Base-by-base conservation (phyloP, 1,140 invertebrate genomes). In the Proales similis region DNA sequence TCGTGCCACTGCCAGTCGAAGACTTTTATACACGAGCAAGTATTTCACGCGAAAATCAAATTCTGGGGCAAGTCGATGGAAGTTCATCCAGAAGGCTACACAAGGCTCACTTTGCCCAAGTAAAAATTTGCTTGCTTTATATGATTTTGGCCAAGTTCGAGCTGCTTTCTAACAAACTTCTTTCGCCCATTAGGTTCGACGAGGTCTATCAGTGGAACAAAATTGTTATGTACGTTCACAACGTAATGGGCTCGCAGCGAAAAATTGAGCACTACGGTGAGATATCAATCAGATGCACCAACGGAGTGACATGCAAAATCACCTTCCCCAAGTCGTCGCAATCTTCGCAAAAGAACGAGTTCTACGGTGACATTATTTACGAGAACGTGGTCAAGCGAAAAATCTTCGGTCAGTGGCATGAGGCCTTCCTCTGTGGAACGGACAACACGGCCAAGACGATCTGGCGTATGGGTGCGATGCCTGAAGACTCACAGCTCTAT, bases 251-350 rank as follows among this genome's bases (percentile, higher is more conserved):
- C 36, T 68, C 70, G 17, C 84, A 86, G 70, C 76, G 86, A 32
- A 88, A 85, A 84, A 86, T 88, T 33, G 86, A 89, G 72, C 84
- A 87, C 71, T 88, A 88, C 72, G 87, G 87, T 1, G 86, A 88
- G 71, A 80, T 88, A 74, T 80, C 81, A 66, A 85, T 88, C 53
- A 80, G 77, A 1, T 66, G 63, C 45, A 70, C 69, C 51, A 81
- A 79, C 63, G 79, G 78, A 5, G 81, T 86, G 42, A 76, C 79
- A 0, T 87, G 85, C 73, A 87, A 86, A 74, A 77, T 88, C 3
- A 86, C 84, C 33, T 89, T 88, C 76, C 80, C 84, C 2, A 12
- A 57, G 51, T 39, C 51, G n/a, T 42, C 26, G 20, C 39, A 57
- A 29, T 57, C 51, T 26, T 30, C 26, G 29, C 51, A 57, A 27